These are phyloP conservation scores for Sinhomidia bicolor DNA, from an alignment of 2,888 invertebrate species.

Conservation along the genomic window DNA sequence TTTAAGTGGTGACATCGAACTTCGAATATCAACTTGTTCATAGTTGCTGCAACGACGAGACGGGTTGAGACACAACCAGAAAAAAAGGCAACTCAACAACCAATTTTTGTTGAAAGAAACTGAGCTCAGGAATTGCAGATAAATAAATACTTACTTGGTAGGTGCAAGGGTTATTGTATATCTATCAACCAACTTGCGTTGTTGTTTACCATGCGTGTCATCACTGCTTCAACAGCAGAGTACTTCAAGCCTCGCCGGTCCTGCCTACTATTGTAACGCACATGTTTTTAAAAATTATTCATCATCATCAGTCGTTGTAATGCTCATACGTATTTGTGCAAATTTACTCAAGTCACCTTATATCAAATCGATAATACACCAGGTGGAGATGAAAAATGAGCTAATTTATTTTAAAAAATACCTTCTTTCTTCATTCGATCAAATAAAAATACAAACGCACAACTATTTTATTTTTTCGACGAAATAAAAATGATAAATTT, in stretches of 20 bases:
- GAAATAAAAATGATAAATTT: not conserved
- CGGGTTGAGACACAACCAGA: slow-evolving; percentile 44
- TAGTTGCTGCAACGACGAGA: slow-evolving; percentile 8
- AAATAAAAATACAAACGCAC: not conserved
- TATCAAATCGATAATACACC: not conserved
- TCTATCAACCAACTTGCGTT: not conserved
- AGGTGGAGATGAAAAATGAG: not conserved
- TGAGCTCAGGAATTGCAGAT: not conserved
- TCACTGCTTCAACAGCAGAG: not conserved
- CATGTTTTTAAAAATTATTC: slow-evolving; percentile 36
- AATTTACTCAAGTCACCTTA: not conserved
- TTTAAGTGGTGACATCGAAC: slow-evolving; percentile 18
- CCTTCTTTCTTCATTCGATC: not conserved
- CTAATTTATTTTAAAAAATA: not conserved
- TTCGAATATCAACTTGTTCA: not conserved
- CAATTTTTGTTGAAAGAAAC: not conserved
- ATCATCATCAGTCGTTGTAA: not conserved
- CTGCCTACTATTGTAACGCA: not conserved
- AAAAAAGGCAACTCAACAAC: not conserved
- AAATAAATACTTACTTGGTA: not conserved
- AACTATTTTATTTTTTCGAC: not conserved
- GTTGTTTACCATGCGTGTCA: not conserved
- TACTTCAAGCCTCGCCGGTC: not conserved
- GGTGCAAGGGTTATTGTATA: not conserved
- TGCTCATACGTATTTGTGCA: too few species aligned